A percentile compares a stretch with the other conserved stretches of the same genome.
These are phyloP conservation scores for Chiloscyllium plagiosum DNA, from an alignment of 2,113 vertebrate species.

Conservation along the genomic window DNA sequence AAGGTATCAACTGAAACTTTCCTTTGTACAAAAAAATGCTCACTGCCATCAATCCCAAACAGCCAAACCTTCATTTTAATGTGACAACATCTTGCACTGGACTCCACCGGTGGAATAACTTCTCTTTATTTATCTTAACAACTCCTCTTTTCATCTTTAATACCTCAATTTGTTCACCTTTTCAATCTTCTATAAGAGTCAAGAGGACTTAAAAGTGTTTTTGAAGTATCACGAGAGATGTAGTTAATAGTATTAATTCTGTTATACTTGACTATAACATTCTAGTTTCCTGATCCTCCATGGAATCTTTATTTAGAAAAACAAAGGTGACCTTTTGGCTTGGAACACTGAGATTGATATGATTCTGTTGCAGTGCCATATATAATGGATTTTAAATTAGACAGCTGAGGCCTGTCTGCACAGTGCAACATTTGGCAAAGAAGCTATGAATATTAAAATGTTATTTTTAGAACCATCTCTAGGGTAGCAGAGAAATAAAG, in stretches of 20 bases:
- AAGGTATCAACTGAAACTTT: not conserved
- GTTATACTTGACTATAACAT: not conserved
- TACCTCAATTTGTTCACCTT: not conserved
- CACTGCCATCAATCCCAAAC: too few relatives aligned
- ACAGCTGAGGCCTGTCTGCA: not conserved
- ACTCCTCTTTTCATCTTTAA: not conserved
- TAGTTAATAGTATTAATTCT: not conserved
- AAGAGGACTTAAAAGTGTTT: not conserved
- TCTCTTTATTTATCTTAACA: not conserved
- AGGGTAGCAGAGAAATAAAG: not conserved
- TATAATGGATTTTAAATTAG: not conserved
- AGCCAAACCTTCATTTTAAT: not conserved
- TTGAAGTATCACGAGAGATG: not conserved
- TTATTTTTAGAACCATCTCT: slow-evolving; percentile 25
- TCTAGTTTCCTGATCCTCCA: not conserved
- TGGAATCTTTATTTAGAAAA: not conserved
- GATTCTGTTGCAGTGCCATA: not conserved
- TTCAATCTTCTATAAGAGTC: not conserved
- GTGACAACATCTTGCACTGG: not conserved
- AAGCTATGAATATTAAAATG: slow-evolving; percentile 3
- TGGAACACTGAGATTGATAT: not conserved
- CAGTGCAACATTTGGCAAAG: not conserved
- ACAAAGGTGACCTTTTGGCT: not conserved
- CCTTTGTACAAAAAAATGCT: not conserved
- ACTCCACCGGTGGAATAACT: not conserved